A percentile compares a stretch with the other conserved stretches of the same genome.
Conservation (phyloP, 2,113 vertebrate species). For the Pollimyrus isidori region DNA sequence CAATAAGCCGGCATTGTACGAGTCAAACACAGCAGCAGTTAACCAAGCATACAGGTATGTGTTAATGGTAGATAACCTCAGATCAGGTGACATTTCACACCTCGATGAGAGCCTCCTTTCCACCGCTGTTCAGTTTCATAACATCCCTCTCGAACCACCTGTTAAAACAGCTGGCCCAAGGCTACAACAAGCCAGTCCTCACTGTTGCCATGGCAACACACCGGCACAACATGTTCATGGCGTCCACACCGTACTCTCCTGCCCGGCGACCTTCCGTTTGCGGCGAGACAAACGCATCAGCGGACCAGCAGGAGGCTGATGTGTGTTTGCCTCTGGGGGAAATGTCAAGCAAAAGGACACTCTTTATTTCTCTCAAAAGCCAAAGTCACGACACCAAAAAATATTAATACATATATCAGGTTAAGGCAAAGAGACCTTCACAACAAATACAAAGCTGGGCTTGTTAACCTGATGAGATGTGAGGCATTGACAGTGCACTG, state of each 20-base stretch:
- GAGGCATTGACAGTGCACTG: neutral
- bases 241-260: neutral
- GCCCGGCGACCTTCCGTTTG: neutral
- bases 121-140: neutral
- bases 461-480: neutral
- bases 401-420: neutral
- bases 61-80: neutral
- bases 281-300: neutral
- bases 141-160: neutral
- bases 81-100: neutral
- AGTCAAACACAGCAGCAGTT: neutral
- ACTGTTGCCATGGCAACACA: neutral
- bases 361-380: neutral
- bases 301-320: neutral
- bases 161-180: neutral
- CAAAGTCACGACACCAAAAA: neutral
- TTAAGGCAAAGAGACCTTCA: neutral
- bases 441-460: neutral
- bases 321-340: neutral
- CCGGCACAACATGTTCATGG: neutral
- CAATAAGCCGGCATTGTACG: neutral
- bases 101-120: neutral
- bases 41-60: neutral
- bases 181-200: neutral
- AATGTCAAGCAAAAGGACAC: slow-evolving; percentile 1